A percentile compares a stretch with the other conserved stretches of the same genome.
phyloP scores from a whole-genome alignment of 2,888 invertebrate genomes.

The Epirrhoe alternata region DNA sequence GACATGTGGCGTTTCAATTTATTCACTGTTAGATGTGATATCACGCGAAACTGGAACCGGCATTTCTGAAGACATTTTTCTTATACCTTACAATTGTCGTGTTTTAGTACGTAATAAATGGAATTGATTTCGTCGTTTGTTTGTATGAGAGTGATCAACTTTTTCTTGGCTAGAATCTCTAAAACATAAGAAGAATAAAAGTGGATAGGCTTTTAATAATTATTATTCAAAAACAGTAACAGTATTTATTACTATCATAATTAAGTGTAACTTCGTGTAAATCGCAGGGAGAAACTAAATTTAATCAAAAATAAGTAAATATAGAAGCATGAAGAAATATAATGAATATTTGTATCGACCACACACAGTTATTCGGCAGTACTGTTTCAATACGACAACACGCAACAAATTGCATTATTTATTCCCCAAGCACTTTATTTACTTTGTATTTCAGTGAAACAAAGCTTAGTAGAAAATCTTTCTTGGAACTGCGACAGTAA shows the following conservation, averaged over 20 bases:
- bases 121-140: too few relatives aligned
- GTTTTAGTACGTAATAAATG: too few relatives aligned
- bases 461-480: slow-evolving; percentile 17
- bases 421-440: neutral
- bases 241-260: too few relatives aligned
- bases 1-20: slow-evolving; percentile 67
- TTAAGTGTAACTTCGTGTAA: too few relatives aligned
- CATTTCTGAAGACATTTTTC: neutral
- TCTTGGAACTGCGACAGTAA: slow-evolving; percentile 27
- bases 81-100: neutral
- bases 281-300: too few relatives aligned
- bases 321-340: too few relatives aligned
- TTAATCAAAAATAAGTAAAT: too few relatives aligned
- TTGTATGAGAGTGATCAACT: too few relatives aligned
- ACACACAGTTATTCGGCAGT: neutral
- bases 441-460: slow-evolving; percentile 12
- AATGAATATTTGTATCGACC: neutral
- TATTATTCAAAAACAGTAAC: too few relatives aligned
- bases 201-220: too few relatives aligned
- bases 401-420: neutral
- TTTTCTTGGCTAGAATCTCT: too few relatives aligned
- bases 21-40: slow-evolving; percentile 42
- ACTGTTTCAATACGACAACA: neutral
- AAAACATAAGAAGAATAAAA: too few relatives aligned
- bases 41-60: slow-evolving; percentile 13